Percentiles rank a stretch among this genome's conserved stretches.
Evolutionary conservation across 2,888 invertebrate species (phyloP).

Genomic region (Idaea straminata): DNA sequence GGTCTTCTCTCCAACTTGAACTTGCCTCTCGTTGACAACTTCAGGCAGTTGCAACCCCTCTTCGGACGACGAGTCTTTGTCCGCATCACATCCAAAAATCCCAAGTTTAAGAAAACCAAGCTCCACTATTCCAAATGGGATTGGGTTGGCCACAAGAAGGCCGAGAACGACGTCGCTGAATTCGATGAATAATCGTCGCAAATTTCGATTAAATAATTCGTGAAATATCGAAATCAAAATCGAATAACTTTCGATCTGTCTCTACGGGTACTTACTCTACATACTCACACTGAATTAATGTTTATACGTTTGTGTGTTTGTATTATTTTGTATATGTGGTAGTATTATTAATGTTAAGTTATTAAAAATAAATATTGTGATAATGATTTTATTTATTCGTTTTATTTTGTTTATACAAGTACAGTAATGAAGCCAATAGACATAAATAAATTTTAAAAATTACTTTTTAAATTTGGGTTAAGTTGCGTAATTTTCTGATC

Average conservation of each 20-base stretch:
- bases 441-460: conserved; percentile 21
- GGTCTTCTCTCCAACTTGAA: conserved; percentile 82
- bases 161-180: conserved; percentile 70
- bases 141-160: conserved; percentile 80
- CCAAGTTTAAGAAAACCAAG: conserved; percentile 79
- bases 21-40: conserved; percentile 85
- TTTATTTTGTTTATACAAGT: conserved; percentile 52
- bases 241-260: conserved; percentile 9
- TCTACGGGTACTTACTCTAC: conserved; percentile 11
- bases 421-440: conserved; percentile 26
- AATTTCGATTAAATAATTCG: conserved; percentile 13
- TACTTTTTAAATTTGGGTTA: conserved; percentile 31
- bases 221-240: conserved; percentile 7
- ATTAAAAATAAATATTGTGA: conserved; percentile 21
- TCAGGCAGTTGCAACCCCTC: conserved; percentile 83
- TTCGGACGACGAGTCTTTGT: conserved; percentile 84
- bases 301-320: conserved; percentile 47
- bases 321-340: conserved; percentile 42
- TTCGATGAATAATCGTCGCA: conserved; percentile 60
- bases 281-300: conserved; percentile 20
- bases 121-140: conserved; percentile 83
- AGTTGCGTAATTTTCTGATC: conserved; percentile 66
- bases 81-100: conserved; percentile 79
- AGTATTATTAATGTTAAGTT: conserved; percentile 37
- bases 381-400: conserved; percentile 39